Evolutionary conservation across 2,888 invertebrate species (phyloP).

Genomic region (Tineola bisselliella): DNA sequence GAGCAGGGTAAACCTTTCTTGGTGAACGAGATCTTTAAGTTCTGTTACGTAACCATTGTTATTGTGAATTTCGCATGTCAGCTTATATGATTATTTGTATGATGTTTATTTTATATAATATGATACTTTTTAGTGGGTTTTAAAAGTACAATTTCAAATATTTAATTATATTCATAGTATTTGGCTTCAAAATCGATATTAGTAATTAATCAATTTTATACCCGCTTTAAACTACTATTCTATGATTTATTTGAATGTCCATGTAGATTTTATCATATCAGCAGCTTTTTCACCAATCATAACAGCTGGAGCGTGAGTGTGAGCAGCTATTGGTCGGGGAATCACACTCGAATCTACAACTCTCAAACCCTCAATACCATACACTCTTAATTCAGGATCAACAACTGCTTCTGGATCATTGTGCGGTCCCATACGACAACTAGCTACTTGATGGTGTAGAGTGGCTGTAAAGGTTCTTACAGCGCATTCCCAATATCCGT

Average conservation of each 20-base stretch:
- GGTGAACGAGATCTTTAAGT: not conserved
- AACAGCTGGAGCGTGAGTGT: conserved; percentile 74
- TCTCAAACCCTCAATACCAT: conserved; percentile 68
- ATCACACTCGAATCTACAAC: conserved; percentile 77
- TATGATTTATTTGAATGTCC: conserved; percentile 25
- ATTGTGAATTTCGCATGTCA: not conserved
- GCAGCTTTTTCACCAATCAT: conserved; percentile 79
- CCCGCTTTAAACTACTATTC: too few species aligned
- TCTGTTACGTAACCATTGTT: not conserved
- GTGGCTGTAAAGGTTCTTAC: conserved; percentile 69
- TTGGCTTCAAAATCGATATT: not conserved
- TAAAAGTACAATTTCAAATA: too few species aligned
- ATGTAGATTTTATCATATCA: conserved; percentile 69
- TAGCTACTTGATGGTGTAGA: conserved; percentile 73
- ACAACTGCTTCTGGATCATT: conserved; percentile 72
- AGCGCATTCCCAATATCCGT: conserved; percentile 78
- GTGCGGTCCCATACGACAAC: conserved; percentile 76
- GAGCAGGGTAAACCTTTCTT: not conserved
- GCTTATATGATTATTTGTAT: too few species aligned
- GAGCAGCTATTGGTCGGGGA: conserved; percentile 71
- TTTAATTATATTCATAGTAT: not conserved
- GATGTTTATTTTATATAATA: too few species aligned
- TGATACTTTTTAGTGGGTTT: too few species aligned
- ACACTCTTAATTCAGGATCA: conserved; percentile 69
- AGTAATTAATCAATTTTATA: too few species aligned